Evolutionary conservation across 2,888 invertebrate species (phyloP).

Genomic region (Tillus elongatus): DNA sequence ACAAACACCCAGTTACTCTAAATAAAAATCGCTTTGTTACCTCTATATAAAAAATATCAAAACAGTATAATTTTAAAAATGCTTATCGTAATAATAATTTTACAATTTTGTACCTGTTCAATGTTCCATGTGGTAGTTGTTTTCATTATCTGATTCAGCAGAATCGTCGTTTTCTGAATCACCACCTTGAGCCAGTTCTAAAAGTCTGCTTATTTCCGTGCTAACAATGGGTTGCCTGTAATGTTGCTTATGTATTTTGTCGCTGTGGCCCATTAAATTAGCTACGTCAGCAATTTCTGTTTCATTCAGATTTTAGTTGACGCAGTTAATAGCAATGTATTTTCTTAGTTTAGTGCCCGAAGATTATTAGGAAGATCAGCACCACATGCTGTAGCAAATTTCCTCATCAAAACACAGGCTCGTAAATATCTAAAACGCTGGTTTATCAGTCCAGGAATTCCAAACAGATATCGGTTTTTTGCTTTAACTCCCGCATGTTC

Average conservation of each 20-base stretch:
- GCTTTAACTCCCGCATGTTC: too few relatives aligned
- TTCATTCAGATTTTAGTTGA: conserved; percentile 21
- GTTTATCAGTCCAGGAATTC: too few relatives aligned
- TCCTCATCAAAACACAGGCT: conserved; percentile 21
- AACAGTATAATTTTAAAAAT: too few relatives aligned
- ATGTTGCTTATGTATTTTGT: conserved; percentile 23
- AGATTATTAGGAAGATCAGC: conserved; percentile 20
- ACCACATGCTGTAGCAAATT: conserved; percentile 21
- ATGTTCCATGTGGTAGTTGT: too few relatives aligned
- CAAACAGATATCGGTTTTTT: too few relatives aligned
- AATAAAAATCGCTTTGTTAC: too few relatives aligned
- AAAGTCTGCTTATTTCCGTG: conserved; percentile 19
- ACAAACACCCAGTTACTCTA: too few relatives aligned
- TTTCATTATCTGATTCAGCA: too few relatives aligned
- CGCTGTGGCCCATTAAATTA: conserved; percentile 24
- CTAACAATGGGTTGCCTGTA: conserved; percentile 21
- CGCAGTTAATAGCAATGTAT: conserved; percentile 24
- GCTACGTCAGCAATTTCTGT: conserved; percentile 21
- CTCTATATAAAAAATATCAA: too few relatives aligned
- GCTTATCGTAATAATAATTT: too few relatives aligned
- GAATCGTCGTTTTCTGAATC: not conserved
- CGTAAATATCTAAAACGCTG: too few relatives aligned
- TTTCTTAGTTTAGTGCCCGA: conserved; percentile 20
- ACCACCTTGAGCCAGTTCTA: conserved; percentile 17
- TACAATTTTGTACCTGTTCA: too few relatives aligned